phyloP scores from a whole-genome alignment of 2,797 vertebrate species.

The Iguana delicatissima region DNA sequence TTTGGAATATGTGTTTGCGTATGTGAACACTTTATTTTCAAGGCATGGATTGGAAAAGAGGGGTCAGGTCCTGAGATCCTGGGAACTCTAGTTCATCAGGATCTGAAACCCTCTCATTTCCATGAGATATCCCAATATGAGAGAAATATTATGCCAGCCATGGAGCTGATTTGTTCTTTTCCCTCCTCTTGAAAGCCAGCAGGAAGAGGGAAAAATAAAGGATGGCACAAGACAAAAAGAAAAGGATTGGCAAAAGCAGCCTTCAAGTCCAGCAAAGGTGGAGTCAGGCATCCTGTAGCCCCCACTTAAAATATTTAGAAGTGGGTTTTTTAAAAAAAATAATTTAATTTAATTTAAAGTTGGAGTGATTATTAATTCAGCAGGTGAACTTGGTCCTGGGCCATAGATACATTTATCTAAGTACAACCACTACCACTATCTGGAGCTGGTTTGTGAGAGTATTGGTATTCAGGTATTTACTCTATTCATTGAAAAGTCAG shows the following conservation, averaged over 20 bases:
- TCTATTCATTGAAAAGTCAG: slow-evolving; percentile 49
- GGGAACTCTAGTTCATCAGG: not conserved
- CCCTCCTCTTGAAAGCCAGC: not conserved
- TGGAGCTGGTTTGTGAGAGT: no score
- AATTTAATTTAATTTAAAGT: no score
- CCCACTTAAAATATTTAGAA: slow-evolving; percentile 33
- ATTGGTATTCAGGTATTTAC: not conserved
- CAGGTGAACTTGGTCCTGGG: no score
- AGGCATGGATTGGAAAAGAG: no score
- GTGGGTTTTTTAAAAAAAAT: no score
- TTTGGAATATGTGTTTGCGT: no score
- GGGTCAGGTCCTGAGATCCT: no score
- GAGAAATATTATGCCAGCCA: not conserved
- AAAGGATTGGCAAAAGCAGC: not conserved
- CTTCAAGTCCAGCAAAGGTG: not conserved
- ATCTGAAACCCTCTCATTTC: not conserved
- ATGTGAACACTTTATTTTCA: no score
- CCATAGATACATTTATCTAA: no score
- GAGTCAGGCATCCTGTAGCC: not conserved
- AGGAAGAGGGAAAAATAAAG: not conserved
- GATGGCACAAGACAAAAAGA: not conserved
- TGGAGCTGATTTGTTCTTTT: not conserved
- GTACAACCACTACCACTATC: no score
- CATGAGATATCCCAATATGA: no score
- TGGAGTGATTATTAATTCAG: no score